Evolutionary conservation across 2,888 invertebrate species (phyloP).

Genomic region (Diplolepis rosae): DNA sequence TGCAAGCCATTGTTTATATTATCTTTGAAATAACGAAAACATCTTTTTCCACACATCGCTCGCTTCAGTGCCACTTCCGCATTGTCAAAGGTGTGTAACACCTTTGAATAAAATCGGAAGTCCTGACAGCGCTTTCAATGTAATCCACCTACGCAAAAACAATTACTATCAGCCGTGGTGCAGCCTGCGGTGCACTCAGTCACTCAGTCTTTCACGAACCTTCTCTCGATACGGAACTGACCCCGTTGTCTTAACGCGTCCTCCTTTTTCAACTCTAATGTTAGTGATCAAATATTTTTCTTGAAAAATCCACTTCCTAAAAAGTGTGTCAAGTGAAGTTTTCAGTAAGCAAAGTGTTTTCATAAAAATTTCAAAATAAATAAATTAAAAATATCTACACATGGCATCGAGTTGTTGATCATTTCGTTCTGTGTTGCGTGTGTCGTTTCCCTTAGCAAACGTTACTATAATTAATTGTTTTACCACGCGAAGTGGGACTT

Average conservation of each 20-base stretch:
- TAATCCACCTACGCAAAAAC: conserved; percentile 23
- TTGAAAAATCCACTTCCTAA: neutral
- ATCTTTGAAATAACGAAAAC: neutral
- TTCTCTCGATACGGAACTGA: conserved; percentile 44
- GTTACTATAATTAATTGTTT: conserved; percentile 12
- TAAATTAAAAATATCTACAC: neutral
- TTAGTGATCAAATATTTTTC: neutral
- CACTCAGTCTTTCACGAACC: conserved; percentile 43
- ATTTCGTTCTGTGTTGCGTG: neutral
- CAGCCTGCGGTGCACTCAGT: conserved; percentile 18
- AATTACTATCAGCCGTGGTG: conserved; percentile 4
- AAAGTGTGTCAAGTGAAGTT: neutral
- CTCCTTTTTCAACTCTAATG: conserved; percentile 24
- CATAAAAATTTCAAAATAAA: neutral
- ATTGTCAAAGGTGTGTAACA: conserved; percentile 7
- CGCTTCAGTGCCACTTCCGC: conserved; percentile 5
- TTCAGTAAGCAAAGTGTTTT: neutral
- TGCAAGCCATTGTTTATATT: neutral
- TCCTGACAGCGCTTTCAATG: conserved; percentile 16
- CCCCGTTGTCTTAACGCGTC: conserved; percentile 28
- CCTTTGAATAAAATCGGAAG: conserved; percentile 28
- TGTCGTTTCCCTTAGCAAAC: neutral
- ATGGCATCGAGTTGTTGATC: neutral
- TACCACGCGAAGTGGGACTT: neutral
- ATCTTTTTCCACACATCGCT: neutral